Base-by-base conservation (phyloP, 35 echinoderm and acorn worm species). In the Apostichopus parvimensis region DNA sequence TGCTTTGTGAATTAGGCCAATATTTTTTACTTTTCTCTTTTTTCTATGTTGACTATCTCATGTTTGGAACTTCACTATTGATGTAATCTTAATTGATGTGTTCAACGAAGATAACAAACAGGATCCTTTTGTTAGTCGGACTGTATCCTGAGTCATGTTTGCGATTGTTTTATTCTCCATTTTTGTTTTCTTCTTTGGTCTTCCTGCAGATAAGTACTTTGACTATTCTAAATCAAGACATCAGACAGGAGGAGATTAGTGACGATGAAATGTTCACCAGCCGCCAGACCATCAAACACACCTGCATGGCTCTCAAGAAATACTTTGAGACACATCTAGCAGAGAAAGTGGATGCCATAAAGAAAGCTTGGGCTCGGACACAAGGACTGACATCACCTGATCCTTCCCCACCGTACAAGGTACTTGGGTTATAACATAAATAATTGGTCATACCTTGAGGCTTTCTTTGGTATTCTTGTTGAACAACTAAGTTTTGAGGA, bases 281-380 rank as follows among this genome's bases (percentile, higher is more conserved):
- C 77, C 87, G 95, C 12, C 95, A 99, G 55, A 96, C 97, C 2
- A 91, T 99, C 79, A 99, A 99, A 76, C 95, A 99, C 92, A 99
- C 97, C 9, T 95, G 92, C 52, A 57, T 92, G 70, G 95, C 95
- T 45, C 81, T 96, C 58, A 99, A 94, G 77, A 93, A 92, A 15
- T 99, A 99, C 92, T 99, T 99, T 95, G 97, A 99, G 82, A 95
- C 95, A 17, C 97, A 96, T 57, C 88, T 99, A 20, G 82, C 95
- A 4, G 62, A 92, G 54, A 94, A 94, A 61, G 93, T 96, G 0
- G 97, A 96, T 60, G 92, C 93, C 84, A 93, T 99, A 24, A 99
- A 99, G 87, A 93, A 95, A 80, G 77, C 95, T 12, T 93, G 90
- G 77, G 88, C 95, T 45, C 93, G 95, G 76, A 94, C 91, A 28